phyloP scores from a whole-genome alignment of 2,888 invertebrate genomes.

The Hirtodrosophila duncani region DNA sequence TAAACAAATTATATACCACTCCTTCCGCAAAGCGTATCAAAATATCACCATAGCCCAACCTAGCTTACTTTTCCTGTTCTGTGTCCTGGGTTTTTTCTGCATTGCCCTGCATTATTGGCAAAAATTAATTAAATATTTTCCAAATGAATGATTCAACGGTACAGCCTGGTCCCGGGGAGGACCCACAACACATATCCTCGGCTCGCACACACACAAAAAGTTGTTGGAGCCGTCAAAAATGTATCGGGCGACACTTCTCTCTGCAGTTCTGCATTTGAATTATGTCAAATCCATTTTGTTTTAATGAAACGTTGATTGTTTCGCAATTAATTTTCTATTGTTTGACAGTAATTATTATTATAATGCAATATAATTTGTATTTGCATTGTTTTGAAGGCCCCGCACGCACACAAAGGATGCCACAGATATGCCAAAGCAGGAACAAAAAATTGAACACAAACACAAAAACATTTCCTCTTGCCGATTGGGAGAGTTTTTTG shows the following conservation, averaged over 20 bases:
- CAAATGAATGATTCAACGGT: constrained; percentile 70
- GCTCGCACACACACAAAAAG: constrained; percentile 3
- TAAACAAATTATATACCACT: too few relatives aligned
- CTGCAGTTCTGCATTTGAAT: constrained; percentile 76
- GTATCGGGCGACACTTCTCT: constrained; percentile 60
- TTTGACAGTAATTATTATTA: constrained; percentile 72
- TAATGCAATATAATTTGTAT: constrained; percentile 64
- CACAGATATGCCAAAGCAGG: neutral
- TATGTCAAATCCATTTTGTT: constrained; percentile 77
- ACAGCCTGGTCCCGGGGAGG: constrained; percentile 24
- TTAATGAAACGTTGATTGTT: constrained; percentile 74
- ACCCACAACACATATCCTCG: constrained; percentile 4
- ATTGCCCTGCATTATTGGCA: constrained; percentile 68
- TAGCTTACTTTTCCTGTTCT: too few relatives aligned
- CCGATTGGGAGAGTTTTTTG: too few relatives aligned
- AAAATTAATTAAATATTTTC: constrained; percentile 77
- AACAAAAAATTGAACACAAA: constrained; percentile 27
- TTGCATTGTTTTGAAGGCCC: constrained; percentile 45
- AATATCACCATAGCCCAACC: too few relatives aligned
- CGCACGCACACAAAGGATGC: constrained; percentile 9
- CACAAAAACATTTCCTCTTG: too few relatives aligned
- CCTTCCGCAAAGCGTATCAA: too few relatives aligned
- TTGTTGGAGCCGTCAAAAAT: neutral
- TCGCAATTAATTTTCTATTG: constrained; percentile 70
- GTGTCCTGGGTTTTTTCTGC: constrained; percentile 45